Evolutionary conservation across 2,888 invertebrate genomes (phyloP).

Genomic region (Agriopis marginaria): DNA sequence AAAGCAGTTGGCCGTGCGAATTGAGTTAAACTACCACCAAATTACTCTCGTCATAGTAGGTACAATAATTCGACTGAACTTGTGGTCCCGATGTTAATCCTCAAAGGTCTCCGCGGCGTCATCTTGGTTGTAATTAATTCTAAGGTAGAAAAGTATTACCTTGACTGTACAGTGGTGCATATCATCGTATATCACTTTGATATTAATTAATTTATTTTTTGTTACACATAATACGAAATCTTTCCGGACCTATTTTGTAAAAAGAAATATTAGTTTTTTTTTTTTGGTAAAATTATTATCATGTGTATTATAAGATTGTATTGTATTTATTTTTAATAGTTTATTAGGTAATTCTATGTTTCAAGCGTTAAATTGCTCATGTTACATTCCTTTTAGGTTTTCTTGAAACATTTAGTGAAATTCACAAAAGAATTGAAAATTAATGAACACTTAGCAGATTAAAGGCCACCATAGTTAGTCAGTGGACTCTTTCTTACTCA

Average conservation of each 20-base stretch:
- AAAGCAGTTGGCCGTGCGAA: no score
- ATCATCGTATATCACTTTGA: constrained; percentile 47
- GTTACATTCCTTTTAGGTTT: constrained; percentile 25
- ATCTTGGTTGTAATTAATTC: not conserved
- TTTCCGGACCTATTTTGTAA: not conserved
- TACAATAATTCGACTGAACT: no score
- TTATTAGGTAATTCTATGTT: constrained; percentile 3
- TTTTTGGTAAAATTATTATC: constrained; percentile 6
- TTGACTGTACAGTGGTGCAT: constrained; percentile 37
- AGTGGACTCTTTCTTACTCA: no score
- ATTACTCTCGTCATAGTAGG: no score
- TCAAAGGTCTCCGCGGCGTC: no score
- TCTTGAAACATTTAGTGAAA: not conserved
- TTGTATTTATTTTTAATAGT: constrained; percentile 7
- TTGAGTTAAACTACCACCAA: no score
- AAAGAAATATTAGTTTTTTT: not conserved
- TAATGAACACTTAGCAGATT: no score
- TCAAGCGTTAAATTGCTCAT: constrained; percentile 21
- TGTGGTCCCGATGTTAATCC: no score
- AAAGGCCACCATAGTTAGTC: no score
- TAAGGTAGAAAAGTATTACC: no score
- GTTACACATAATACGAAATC: not conserved
- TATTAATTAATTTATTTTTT: constrained; percentile 34
- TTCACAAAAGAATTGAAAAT: not conserved
- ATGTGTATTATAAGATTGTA: constrained; percentile 3